A percentile compares a stretch with the other conserved stretches of the same genome.
These are phyloP conservation scores for Rhabditoides inermis DNA, from an alignment of 2,888 invertebrate genomes.

Conservation along the genomic window DNA sequence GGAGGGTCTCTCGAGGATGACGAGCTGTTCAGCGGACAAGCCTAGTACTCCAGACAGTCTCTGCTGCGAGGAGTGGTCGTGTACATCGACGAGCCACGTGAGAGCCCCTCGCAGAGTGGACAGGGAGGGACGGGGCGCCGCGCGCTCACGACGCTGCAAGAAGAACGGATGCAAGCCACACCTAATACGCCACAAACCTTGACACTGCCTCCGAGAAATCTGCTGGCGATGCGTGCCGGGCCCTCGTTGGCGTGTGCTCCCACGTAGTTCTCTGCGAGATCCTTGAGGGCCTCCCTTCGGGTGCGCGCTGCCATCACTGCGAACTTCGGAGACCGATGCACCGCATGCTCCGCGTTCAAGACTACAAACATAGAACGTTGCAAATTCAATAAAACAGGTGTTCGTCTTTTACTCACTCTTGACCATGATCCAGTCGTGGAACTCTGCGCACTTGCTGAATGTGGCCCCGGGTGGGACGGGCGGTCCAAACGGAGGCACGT, in stretches of 20 bases:
- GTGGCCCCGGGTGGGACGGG: conserved; percentile 77
- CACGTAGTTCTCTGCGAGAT: conserved; percentile 56
- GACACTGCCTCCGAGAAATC: conserved; percentile 42
- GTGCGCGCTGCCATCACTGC: conserved; percentile 92
- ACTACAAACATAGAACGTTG: conserved; percentile 56
- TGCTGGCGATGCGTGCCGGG: conserved; percentile 45
- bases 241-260: conserved; percentile 50
- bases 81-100: conserved; percentile 57
- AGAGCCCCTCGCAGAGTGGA: conserved; percentile 52
- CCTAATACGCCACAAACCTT: conserved; percentile 54
- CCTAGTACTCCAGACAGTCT: conserved; percentile 62
- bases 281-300: conserved; percentile 86
- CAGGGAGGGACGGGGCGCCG: too few species aligned
- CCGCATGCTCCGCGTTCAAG: conserved; percentile 91
- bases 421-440: conserved; percentile 84
- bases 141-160: too few species aligned
- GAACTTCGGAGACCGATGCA: conserved; percentile 89
- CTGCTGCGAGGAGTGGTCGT: conserved; percentile 33
- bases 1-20: conserved; percentile 74
- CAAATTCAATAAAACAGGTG: not conserved
- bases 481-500: conserved; percentile 92
- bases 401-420: conserved; percentile 61
- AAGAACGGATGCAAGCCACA: too few species aligned
- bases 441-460: conserved; percentile 80
- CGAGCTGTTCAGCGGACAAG: conserved; percentile 76